Percentiles rank a stretch among this genome's conserved stretches.
Evolutionary conservation across 2,797 vertebrate species (phyloP).

Genomic region (Pagetopsis macropterus): DNA sequence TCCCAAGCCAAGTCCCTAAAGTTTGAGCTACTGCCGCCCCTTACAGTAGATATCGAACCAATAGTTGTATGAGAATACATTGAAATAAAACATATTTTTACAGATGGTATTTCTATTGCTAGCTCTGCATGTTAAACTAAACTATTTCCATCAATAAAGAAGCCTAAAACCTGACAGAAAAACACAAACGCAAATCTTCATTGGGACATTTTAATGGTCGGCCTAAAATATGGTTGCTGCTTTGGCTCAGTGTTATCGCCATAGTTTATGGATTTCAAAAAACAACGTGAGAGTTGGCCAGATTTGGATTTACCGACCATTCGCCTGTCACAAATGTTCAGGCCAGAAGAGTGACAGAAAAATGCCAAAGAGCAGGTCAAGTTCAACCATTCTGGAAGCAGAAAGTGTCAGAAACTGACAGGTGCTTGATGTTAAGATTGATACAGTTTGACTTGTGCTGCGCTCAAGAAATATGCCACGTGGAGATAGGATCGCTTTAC

Average conservation of each 20-base stretch:
- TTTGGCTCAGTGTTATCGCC: background rate
- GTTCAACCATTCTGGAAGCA: constrained; percentile 39
- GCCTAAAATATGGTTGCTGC: background rate
- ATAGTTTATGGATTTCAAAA: constrained; percentile 13
- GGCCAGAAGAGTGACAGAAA: constrained; percentile 17
- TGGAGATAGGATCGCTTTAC: constrained; percentile 48
- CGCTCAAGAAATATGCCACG: constrained; percentile 26
- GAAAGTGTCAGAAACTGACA: constrained; percentile 26
- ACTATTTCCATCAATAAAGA: background rate
- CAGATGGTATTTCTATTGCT: constrained; percentile 13
- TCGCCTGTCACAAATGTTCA: constrained; percentile 42
- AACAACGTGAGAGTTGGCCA: background rate
- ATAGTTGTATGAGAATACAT: too few species aligned
- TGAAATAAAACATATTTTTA: background rate
- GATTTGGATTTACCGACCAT: background rate
- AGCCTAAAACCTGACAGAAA: constrained; percentile 10
- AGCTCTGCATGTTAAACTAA: constrained; percentile 2
- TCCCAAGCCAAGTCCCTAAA: too few species aligned
- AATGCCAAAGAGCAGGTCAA: constrained; percentile 30
- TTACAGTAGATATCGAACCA: too few species aligned
- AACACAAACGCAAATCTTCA: background rate
- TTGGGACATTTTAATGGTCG: constrained; percentile 14
- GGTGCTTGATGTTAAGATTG: constrained; percentile 56
- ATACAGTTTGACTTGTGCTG: constrained; percentile 33
- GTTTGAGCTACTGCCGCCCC: too few species aligned